Conservation (phyloP, 2,113 vertebrate species). For the Emydura subglobosa region DNA sequence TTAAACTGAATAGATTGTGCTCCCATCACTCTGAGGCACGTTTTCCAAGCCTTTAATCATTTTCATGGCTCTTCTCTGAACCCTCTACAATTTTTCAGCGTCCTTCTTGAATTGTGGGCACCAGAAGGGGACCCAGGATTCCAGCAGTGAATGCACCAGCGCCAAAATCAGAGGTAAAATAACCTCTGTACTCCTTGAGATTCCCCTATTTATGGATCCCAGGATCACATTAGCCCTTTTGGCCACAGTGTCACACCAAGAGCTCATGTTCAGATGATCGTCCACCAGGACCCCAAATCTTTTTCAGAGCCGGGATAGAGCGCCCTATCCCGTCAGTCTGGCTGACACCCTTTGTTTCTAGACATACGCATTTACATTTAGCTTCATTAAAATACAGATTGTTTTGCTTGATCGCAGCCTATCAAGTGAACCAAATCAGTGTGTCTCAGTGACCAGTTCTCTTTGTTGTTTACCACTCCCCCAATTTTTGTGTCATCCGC, state of each 20-base stretch:
- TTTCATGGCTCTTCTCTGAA: not conserved
- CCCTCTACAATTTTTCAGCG: not conserved
- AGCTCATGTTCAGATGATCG: not conserved
- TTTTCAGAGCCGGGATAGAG: not conserved
- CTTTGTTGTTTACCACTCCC: not conserved
- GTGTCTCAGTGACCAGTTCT: not conserved
- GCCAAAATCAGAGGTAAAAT: not conserved
- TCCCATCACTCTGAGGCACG: not conserved
- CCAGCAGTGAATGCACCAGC: not conserved
- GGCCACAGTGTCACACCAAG: not conserved
- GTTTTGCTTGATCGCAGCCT: not conserved
- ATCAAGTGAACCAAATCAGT: not conserved
- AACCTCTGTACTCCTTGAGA: not conserved
- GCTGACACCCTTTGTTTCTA: not conserved
- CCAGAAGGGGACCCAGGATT: not conserved
- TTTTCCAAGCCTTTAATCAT: not conserved
- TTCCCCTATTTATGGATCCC: not conserved
- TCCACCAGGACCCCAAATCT: not conserved
- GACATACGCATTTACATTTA: not conserved
- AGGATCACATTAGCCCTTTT: not conserved
- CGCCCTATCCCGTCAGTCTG: not conserved
- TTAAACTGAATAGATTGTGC: not conserved
- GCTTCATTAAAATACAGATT: not conserved
- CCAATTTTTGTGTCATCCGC: not conserved
- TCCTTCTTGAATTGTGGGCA: not conserved